Evolutionary conservation across 2,888 invertebrate genomes (phyloP).

Genomic region (Andrena camellia): DNA sequence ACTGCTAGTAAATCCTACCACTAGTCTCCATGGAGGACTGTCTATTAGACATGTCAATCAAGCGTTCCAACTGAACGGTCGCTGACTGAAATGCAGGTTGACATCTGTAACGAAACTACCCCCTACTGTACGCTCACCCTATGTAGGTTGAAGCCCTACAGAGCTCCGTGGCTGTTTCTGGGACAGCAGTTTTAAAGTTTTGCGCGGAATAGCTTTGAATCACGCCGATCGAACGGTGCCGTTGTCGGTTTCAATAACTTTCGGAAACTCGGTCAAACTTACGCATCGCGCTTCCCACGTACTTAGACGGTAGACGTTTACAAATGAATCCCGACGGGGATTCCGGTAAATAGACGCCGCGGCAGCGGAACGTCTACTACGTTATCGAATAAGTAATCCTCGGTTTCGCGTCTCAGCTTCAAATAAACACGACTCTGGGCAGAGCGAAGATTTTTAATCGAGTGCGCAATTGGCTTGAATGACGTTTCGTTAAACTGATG

Average conservation of each 20-base stretch:
- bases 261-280: conserved; percentile 67
- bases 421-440: neutral
- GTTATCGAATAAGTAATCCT: neutral
- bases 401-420: neutral
- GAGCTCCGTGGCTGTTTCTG: conserved; percentile 57
- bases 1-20: conserved; percentile 1
- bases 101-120: conserved; percentile 26
- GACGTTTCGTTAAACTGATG: too few species aligned
- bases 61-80: conserved; percentile 2
- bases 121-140: conserved; percentile 24
- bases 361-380: conserved; percentile 17
- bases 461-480: too few species aligned
- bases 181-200: conserved; percentile 61
- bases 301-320: conserved; percentile 44
- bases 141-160: conserved; percentile 65
- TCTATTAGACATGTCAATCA: neutral
- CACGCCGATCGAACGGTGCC: conserved; percentile 26
- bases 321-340: conserved; percentile 37
- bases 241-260: conserved; percentile 49
- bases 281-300: conserved; percentile 46
- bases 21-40: neutral
- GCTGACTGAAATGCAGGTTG: neutral
- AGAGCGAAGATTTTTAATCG: neutral
- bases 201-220: conserved; percentile 50
- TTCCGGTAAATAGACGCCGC: conserved; percentile 10